Conservation (phyloP, 2,113 vertebrate species). For the Nannobrachium achirus region DNA sequence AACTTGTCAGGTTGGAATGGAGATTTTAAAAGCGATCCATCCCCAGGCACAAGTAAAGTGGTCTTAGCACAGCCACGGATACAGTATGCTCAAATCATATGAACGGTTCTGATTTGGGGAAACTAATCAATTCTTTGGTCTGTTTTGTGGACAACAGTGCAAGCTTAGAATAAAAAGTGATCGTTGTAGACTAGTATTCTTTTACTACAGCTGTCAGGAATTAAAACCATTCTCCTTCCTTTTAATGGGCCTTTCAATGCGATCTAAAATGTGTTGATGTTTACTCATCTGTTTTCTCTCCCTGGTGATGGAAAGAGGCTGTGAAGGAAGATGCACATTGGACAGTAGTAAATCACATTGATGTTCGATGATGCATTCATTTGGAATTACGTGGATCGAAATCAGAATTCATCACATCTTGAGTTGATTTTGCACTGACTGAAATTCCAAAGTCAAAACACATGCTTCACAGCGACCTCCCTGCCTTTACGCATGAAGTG, state of each 20-base stretch:
- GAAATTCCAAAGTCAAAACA: too few relatives aligned
- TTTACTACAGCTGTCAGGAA: constrained; percentile 29
- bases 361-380: constrained; percentile 39
- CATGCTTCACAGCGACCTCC: background rate
- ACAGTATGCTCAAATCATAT: constrained; percentile 11
- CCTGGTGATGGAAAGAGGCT: constrained; percentile 16
- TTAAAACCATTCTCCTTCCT: constrained; percentile 26
- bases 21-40: constrained; percentile 59
- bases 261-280: constrained; percentile 37
- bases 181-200: background rate
- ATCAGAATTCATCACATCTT: constrained; percentile 33
- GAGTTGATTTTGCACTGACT: constrained; percentile 18
- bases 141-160: background rate
- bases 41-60: constrained; percentile 52
- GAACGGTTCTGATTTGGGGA: constrained; percentile 3
- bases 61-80: constrained; percentile 28
- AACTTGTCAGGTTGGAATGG: constrained; percentile 77
- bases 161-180: constrained; percentile 17
- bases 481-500: too few relatives aligned
- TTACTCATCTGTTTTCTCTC: constrained; percentile 23
- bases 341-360: constrained; percentile 39
- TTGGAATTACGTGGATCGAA: constrained; percentile 29
- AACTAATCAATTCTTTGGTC: background rate
- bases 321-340: constrained; percentile 15
- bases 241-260: constrained; percentile 17